A percentile compares a stretch with the other conserved stretches of the same genome.
Evolutionary conservation across 2,113 vertebrate species (phyloP).

Genomic region (Protobothrops flavoviridis): DNA sequence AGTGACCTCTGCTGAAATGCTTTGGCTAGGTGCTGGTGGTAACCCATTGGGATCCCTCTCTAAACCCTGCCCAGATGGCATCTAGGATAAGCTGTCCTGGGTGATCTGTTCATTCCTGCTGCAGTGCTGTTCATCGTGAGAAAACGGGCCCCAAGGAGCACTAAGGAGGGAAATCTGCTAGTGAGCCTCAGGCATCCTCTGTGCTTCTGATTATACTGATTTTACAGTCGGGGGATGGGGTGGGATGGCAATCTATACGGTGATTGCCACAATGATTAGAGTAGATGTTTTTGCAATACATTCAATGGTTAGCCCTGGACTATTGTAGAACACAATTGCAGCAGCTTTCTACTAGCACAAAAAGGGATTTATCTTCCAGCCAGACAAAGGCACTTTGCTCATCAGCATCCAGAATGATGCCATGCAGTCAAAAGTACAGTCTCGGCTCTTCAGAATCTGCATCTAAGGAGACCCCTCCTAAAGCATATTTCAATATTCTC

Average conservation of each 20-base stretch:
- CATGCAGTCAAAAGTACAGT: constrained; percentile 51
- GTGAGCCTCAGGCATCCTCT: background rate
- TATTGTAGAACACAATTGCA: background rate
- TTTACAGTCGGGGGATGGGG: background rate
- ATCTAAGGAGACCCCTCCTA: background rate
- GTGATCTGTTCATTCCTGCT: background rate
- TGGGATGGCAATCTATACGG: constrained; percentile 15
- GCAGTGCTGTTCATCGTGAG: background rate
- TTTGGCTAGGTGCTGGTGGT: background rate
- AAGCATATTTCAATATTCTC: background rate
- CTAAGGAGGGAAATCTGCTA: background rate
- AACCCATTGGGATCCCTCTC: background rate
- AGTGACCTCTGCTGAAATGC: background rate
- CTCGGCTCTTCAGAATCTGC: constrained; percentile 27
- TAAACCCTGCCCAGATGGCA: background rate
- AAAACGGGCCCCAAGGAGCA: background rate
- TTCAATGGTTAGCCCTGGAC: constrained; percentile 19
- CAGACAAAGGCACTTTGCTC: constrained; percentile 34
- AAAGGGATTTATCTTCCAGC: constrained; percentile 19
- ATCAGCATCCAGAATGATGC: constrained; percentile 41
- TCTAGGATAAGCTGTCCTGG: too few relatives aligned
- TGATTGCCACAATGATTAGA: constrained; percentile 6
- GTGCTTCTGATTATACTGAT: background rate
- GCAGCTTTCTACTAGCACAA: background rate
- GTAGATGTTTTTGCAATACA: constrained; percentile 23